Evolutionary conservation across 2,797 vertebrate genomes (phyloP), one percentile per base, ranked within the genome.

Genomic region (Simalia tracyae): DNA sequence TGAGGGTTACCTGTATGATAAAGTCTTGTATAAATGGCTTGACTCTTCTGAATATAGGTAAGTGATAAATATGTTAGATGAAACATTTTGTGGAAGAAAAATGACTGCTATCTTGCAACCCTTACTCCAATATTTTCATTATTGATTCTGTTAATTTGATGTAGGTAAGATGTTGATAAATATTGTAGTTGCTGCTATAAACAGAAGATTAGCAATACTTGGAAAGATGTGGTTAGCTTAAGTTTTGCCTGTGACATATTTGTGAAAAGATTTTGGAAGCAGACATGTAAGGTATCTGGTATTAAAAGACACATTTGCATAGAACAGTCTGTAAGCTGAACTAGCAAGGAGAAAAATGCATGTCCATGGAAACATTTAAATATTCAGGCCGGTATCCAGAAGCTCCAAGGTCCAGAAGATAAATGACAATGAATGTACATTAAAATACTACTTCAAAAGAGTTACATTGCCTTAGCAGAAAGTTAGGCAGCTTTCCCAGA

Each of bases 171-270:
- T 61, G 87, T 63, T 84, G 91, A 93, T 94, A 95, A 94, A 93
- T 95, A 95, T 95, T 96, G 96, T 68, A 95, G 76, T 76, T 50
- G 84, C 42, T 87, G 76, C 85, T 84, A 31, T 92, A 92, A 54
- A 42, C 87, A 92, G 91, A 63, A 90, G 46, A 59, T 36, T 22
- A n/a, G 89, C 93, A 94, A 94, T 92, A 66, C 0, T 22, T 87
- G 89, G 66, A 87, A 92, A 50, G 68, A 84, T 92, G 63, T n/a
- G 68, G 56, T 17, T 91, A 56, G 87, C 92, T 94, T 92, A 64
- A 14, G 31, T 60, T 22, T 26, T 89, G 92, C 92, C 88, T 89
- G 60, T 94, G 60, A 88, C 89, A 66, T 92, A 92, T 89, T 86
- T 66, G 93, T 84, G 81, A 26, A 92, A 81, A 5, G 72, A 86